phyloP scores from a whole-genome alignment of 35 echinoderm and acorn worm genomes.

The Eucidaris tribuloides region DNA sequence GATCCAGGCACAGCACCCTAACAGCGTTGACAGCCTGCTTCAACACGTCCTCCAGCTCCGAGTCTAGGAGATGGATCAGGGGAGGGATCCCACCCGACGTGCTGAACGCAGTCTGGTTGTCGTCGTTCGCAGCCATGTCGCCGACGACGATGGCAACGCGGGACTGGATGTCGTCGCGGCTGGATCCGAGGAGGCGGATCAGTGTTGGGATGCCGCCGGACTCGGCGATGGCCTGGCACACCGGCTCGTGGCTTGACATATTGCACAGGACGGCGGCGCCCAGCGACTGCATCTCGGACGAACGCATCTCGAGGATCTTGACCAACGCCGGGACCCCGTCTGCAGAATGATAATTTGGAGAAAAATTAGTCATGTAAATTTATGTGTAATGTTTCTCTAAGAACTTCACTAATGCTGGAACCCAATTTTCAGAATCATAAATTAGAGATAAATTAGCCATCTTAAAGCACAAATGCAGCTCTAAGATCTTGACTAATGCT shows the following conservation, averaged over 20 bases:
- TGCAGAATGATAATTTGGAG: slow-evolving; percentile 38
- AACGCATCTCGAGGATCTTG: slow-evolving; percentile 61
- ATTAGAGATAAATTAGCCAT: too few species aligned
- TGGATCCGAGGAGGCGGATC: slow-evolving; percentile 61
- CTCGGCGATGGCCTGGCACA: slow-evolving; percentile 61
- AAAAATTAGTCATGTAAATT: too few species aligned
- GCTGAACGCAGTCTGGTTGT: slow-evolving; percentile 71
- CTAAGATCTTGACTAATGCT: too few species aligned
- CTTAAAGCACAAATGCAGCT: too few species aligned
- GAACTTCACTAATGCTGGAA: too few species aligned
- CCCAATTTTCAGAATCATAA: too few species aligned
- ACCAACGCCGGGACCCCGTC: slow-evolving; percentile 98
- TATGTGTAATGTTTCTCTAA: too few species aligned
- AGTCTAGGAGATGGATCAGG: slow-evolving; percentile 76
- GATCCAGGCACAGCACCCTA: slow-evolving; percentile 69
- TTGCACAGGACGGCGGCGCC: slow-evolving; percentile 93
- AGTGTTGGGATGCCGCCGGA: slow-evolving; percentile 82
- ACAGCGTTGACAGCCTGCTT: slow-evolving; percentile 81
- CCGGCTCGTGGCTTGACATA: slow-evolving; percentile 57
- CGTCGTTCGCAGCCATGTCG: slow-evolving; percentile 60
- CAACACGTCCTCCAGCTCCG: slow-evolving; percentile 94
- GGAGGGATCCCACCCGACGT: slow-evolving; percentile 64
- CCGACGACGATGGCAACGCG: slow-evolving; percentile 79
- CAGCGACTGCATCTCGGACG: slow-evolving; percentile 88
- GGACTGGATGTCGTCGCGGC: slow-evolving; percentile 82